Base-by-base conservation (phyloP, 2,797 vertebrate species). In the Hoplostethus mediterraneus region DNA sequence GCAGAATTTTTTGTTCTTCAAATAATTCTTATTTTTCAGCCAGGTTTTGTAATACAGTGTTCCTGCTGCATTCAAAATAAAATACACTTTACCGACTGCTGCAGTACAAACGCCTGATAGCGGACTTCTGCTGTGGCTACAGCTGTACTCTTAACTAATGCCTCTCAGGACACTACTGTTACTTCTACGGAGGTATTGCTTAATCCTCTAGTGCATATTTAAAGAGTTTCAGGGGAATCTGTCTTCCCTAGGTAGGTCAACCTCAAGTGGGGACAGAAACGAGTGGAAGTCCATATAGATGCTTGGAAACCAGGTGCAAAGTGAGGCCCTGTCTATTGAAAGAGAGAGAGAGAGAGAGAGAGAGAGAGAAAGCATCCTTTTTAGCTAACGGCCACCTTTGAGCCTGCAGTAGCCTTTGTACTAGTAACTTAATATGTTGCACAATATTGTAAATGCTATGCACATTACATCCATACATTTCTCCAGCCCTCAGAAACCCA, bases 151-250 rank as follows among this genome's bases (percentile, higher is more conserved):
- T 13, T 44, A 42, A 73, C 13, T 17, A 58, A 66, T 25, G 65
- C 56, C 58, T 67, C 51, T 83, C 45, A 83, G 63, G 77, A 63
- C 44, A 63, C 49, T 28, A 33, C 57, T 55, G 25, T 71, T 79
- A 77, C 51, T 75, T 80, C 77, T 80, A 69, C 51, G 55, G 17
- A 83, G 67, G 81, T 80, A 85, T 80, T 75, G 75, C 67, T 63
- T 77, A 21, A 77, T 80, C 66, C 67, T 73, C 58, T 42, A 9
- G 63, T 84, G 71, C 78, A 90, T 90, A 90, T 92, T 90, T 83
- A 82, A 91, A 87, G 71, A 83, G 67, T 55, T 14, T 13, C 8
- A 13, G 60, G 63, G 81, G 21, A 54, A 58, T 69, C 79, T 84
- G 69, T 30, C n/a, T 42, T 54, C 49, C 40, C 2, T 80, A 80